These are phyloP conservation scores for Scytalopus superciliaris DNA, from an alignment of 2,113 vertebrate species.

Conservation along the genomic window DNA sequence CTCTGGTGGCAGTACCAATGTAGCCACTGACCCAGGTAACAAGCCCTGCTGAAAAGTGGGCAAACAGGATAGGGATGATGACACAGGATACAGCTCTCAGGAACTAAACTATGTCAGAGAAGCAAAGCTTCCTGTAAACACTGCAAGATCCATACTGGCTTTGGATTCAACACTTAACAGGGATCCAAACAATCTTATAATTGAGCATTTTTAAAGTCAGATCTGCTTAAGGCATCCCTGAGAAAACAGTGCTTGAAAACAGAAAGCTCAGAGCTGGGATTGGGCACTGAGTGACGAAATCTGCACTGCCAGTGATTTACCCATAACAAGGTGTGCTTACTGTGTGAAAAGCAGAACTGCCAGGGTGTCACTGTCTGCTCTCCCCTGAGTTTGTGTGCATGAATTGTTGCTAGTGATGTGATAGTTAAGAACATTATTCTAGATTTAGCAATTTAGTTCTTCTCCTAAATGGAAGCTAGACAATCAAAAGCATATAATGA, in stretches of 20 bases:
- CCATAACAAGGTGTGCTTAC: not conserved
- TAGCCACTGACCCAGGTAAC: not conserved
- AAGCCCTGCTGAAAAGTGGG: not conserved
- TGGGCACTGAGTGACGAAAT: not conserved
- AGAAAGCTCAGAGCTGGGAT: not conserved
- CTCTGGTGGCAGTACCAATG: accelerated
- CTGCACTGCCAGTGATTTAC: not conserved
- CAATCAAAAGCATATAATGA: not conserved
- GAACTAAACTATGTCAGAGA: not conserved
- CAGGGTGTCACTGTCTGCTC: not conserved
- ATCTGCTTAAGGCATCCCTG: not conserved
- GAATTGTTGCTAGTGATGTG: not conserved
- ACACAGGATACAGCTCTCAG: not conserved
- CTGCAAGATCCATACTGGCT: not conserved
- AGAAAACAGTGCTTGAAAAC: not conserved
- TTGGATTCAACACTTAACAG: not conserved
- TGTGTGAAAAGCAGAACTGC: not conserved
- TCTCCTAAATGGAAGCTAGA: not conserved
- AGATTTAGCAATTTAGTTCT: not conserved
- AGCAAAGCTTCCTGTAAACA: not conserved
- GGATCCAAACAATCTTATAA: not conserved
- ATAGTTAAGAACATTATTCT: not conserved
- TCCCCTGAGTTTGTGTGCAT: not conserved
- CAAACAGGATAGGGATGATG: not conserved
- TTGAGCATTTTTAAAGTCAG: not conserved